Evolutionary conservation across 2,888 invertebrate species (phyloP), one percentile per base, ranked within the genome.

Genomic region (Oeneis ivallda): DNA sequence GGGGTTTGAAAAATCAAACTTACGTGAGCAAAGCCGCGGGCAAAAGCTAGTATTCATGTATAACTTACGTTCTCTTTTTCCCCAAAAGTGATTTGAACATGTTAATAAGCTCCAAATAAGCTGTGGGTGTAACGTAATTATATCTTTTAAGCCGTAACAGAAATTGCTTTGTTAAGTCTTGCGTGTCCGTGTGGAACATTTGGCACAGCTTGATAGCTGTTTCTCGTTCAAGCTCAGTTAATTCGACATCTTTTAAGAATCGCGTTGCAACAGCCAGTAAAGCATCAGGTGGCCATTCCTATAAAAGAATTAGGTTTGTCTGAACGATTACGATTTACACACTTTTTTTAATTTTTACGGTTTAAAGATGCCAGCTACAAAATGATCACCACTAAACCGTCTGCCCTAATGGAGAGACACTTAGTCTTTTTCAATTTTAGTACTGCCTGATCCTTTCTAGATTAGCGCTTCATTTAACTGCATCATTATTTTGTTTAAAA

Each of bases 201-300:
- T 98, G 96, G 77, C 98, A 98, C 93, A 98, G 95, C 73, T 95
- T 95, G 68, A 97, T 97, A 70, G 96, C 96, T 0, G 96, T 96
- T 41, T 92, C 86, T 53, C 95, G 90, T 80, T 98, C 97, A 45
- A 94, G 85, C 0, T 94, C 94, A 0, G 95, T 94, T 50, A 98
- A 89, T 73, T 98, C 95, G 47, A 98, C 94, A 71, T 96, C 95
- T 63, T 94, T 94, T 34, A 98, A 89, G 84, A 98, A 98, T 70
- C 95, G 87, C 1, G 95, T 95, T 0, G 98, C 97, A 0, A 98
- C 98, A 0, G 98, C 98, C 53, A 97, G 85, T 39, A 98, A 84
- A 0, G 98, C 98, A 85, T 98, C 98, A 76, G 96, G 94, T 0
- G 99, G 98, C 99, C 99, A 98, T 59, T 96, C 93, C 94, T 97